Percentiles rank a stretch among this genome's conserved stretches.
Conservation (phyloP, 2,113 vertebrate species). For the Dipodomys merriami region DNA sequence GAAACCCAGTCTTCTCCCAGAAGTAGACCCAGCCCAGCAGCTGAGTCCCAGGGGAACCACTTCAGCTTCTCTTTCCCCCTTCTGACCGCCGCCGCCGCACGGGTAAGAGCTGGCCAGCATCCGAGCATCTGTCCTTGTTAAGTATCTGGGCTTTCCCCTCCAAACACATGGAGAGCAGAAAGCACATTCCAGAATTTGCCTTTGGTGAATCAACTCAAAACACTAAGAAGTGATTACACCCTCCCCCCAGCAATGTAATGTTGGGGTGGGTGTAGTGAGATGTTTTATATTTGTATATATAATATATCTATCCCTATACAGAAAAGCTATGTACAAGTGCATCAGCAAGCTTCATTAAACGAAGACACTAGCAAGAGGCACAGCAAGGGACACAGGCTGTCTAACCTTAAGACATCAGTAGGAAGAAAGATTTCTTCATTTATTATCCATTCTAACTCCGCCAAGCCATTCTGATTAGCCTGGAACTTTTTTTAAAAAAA, state of each 20-base stretch:
- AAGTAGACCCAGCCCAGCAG: conserved; percentile 6
- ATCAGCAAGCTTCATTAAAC: conserved; percentile 79
- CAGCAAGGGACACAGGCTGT: conserved; percentile 62
- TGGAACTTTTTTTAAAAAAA: neutral
- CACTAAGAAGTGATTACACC: conserved; percentile 31
- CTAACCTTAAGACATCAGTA: conserved; percentile 59
- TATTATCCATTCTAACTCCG: neutral
- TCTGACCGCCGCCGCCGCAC: neutral
- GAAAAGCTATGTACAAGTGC: conserved; percentile 77
- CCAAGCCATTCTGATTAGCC: conserved; percentile 15
- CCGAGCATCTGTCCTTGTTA: neutral
- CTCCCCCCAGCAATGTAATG: neutral
- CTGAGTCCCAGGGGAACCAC: neutral
- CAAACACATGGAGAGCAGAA: conserved; percentile 73
- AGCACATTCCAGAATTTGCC: conserved; percentile 70
- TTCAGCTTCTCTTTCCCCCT: neutral
- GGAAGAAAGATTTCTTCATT: conserved; percentile 45
- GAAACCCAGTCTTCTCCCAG: conserved; percentile 15
- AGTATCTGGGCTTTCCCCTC: conserved; percentile 63
- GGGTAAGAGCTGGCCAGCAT: too few relatives aligned
- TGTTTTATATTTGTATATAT: conserved; percentile 64
- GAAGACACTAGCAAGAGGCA: conserved; percentile 78
- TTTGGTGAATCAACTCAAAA: conserved; percentile 65
- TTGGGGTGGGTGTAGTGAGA: conserved; percentile 51
- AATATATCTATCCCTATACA: conserved; percentile 67